Percentiles rank a stretch among this genome's conserved stretches.
These are phyloP conservation scores for Phalacrocorax pelagicus DNA, from an alignment of 2,113 vertebrate species.

Conservation along the genomic window DNA sequence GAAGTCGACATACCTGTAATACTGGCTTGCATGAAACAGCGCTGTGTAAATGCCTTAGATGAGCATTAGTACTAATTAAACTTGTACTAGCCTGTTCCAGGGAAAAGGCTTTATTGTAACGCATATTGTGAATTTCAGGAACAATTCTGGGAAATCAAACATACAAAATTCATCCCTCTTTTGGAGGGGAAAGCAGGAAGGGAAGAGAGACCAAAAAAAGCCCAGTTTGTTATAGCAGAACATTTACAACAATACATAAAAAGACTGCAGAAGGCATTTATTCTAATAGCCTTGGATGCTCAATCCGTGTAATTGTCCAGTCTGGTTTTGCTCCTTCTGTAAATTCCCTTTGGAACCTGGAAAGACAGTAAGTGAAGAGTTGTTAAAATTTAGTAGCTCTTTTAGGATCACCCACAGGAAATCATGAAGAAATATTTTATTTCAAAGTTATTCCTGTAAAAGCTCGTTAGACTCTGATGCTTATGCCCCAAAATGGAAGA, in stretches of 20 bases:
- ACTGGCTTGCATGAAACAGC: not conserved
- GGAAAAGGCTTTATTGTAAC: constrained; percentile 56
- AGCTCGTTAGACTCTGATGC: not conserved
- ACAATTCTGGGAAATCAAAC: not conserved
- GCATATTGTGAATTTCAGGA: not conserved
- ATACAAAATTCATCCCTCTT: constrained; percentile 53
- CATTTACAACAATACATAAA: constrained; percentile 18
- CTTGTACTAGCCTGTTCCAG: not conserved
- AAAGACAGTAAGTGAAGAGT: not conserved
- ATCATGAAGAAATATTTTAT: not conserved
- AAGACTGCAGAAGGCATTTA: constrained; percentile 65
- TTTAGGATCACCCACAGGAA: not conserved
- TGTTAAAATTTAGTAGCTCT: not conserved
- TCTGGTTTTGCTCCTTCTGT: constrained; percentile 90
- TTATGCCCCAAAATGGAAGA: not conserved
- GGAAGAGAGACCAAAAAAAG: not conserved
- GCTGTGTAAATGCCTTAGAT: not conserved
- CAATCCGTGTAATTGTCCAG: constrained; percentile 93
- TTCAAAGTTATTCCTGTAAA: not conserved
- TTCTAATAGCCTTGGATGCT: constrained; percentile 89
- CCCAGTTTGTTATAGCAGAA: constrained; percentile 29
- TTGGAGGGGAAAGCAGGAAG: not conserved
- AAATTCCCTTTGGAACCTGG: constrained; percentile 94
- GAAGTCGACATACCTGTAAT: not conserved
- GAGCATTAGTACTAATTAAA: not conserved